Evolutionary conservation across 2,797 vertebrate species (phyloP).

Genomic region (Chelon auratus): DNA sequence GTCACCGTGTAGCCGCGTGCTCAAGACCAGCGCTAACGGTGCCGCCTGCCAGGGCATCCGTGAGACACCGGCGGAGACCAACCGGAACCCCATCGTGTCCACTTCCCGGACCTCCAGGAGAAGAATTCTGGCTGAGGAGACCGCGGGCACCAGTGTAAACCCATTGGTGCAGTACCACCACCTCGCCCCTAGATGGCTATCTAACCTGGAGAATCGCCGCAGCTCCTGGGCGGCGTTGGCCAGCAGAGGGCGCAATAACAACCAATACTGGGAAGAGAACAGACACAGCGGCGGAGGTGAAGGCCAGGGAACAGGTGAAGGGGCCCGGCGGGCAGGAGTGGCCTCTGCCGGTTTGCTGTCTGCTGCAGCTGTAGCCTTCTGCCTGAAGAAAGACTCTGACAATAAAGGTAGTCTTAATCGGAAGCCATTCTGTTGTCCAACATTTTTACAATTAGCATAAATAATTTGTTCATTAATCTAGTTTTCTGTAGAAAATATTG

Average conservation of each 20-base stretch:
- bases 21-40: conserved; percentile 70
- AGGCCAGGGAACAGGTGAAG: conserved; percentile 43
- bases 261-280: conserved; percentile 74
- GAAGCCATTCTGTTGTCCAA: background rate
- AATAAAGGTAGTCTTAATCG: conserved; percentile 71
- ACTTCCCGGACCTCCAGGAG: conserved; percentile 73
- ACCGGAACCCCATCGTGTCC: conserved; percentile 73
- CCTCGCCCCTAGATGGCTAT: conserved; percentile 83
- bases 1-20: conserved; percentile 80
- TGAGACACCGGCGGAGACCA: conserved; percentile 59
- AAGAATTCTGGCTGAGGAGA: conserved; percentile 73
- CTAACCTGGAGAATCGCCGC: conserved; percentile 80
- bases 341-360: conserved; percentile 78
- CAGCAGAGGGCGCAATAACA: conserved; percentile 74
- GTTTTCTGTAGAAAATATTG: background rate
- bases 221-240: conserved; percentile 82
- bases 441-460: background rate
- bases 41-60: conserved; percentile 48
- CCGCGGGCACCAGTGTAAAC: conserved; percentile 30
- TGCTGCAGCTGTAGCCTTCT: conserved; percentile 81
- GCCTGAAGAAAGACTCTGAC: conserved; percentile 80
- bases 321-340: conserved; percentile 44
- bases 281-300: conserved; percentile 42
- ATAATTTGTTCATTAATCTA: background rate
- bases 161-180: conserved; percentile 80